Conservation (phyloP, 2,888 invertebrate species). For the Aradus depressus region DNA sequence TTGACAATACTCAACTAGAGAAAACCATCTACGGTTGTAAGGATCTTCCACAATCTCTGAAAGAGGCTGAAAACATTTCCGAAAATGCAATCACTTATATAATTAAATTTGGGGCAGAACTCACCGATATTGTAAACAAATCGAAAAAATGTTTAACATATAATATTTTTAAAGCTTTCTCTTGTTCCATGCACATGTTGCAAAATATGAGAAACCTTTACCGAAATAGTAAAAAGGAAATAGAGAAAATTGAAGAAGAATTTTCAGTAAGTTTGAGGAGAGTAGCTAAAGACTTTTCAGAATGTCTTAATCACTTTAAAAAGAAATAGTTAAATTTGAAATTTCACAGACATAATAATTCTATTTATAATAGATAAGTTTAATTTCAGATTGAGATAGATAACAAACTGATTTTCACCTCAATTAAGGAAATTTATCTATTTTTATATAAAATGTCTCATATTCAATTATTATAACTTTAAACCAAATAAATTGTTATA, state of each 20-base stretch:
- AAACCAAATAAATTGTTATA: no score
- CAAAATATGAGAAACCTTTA: conserved; percentile 6
- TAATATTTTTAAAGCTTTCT: not conserved
- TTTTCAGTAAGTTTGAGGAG: no score
- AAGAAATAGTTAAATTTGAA: no score
- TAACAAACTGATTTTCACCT: no score
- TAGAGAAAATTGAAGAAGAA: not conserved
- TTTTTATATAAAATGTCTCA: no score
- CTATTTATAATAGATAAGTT: no score
- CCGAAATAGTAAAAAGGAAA: not conserved
- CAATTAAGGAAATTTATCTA: no score
- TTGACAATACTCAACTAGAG: not conserved
- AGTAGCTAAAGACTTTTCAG: no score
- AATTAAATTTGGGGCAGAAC: not conserved
- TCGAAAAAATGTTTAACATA: not conserved
- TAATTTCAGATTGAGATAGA: no score
- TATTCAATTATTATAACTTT: no score
- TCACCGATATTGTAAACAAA: not conserved
- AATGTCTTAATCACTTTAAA: no score
- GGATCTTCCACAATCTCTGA: not conserved
- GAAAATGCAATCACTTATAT: conserved; percentile 1
- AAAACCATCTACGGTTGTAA: not conserved
- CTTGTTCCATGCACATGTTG: not conserved
- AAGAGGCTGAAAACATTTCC: not conserved
- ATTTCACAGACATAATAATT: no score